phyloP scores from a whole-genome alignment of 2,888 invertebrate species.

The Gasteruption jaculator region DNA sequence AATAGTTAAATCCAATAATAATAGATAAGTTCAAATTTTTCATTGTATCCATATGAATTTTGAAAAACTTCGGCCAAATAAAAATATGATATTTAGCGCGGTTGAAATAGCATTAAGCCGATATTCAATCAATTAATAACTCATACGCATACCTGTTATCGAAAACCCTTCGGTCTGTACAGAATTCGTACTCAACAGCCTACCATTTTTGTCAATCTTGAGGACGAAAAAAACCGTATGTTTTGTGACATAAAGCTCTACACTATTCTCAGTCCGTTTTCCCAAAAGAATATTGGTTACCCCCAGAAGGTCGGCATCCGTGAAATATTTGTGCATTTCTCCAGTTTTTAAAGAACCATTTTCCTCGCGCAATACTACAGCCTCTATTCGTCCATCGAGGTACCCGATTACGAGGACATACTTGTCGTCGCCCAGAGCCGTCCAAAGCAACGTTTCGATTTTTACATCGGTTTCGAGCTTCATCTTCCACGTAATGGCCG shows the following conservation, averaged over 20 bases:
- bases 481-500: conserved; percentile 24
- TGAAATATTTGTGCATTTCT: conserved; percentile 25
- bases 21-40: too few species aligned
- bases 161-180: conserved; percentile 32
- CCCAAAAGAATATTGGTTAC: conserved; percentile 28
- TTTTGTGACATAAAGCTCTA: conserved; percentile 34
- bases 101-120: too few species aligned
- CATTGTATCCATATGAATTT: too few species aligned
- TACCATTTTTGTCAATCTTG: conserved; percentile 25
- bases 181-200: conserved; percentile 23
- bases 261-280: conserved; percentile 16
- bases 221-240: conserved; percentile 31
- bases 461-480: conserved; percentile 23
- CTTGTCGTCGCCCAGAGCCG: conserved; percentile 21
- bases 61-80: too few species aligned
- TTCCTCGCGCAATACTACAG: conserved; percentile 24
- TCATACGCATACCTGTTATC: conserved; percentile 42
- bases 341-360: conserved; percentile 19
- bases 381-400: conserved; percentile 36
- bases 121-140: too few species aligned
- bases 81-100: conserved; percentile 7
- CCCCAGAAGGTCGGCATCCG: conserved; percentile 30
- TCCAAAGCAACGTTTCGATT: conserved; percentile 36
- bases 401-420: conserved; percentile 37
- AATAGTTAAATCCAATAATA: too few species aligned